These are phyloP conservation scores for Cheilosia grossa DNA, from an alignment of 2,888 invertebrate species.

Conservation along the genomic window DNA sequence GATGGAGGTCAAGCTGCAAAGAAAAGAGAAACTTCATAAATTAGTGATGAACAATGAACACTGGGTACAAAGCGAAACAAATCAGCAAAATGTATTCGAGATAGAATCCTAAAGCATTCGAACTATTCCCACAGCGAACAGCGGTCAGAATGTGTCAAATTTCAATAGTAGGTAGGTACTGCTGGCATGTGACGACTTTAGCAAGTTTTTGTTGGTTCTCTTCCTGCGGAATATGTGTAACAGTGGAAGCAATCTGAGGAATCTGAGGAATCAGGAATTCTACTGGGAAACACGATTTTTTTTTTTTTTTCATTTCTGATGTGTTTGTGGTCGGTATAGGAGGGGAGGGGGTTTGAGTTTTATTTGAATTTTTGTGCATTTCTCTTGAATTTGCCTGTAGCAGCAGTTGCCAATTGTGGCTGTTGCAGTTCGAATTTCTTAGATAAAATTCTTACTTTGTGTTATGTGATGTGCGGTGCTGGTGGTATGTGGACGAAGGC, in stretches of 20 bases:
- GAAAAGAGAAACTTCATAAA: constrained; percentile 32
- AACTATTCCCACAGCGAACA: constrained; percentile 18
- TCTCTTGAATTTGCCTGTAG: not conserved
- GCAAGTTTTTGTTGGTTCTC: not conserved
- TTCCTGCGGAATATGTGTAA: constrained; percentile 33
- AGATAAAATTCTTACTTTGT: constrained; percentile 55
- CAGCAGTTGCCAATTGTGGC: constrained; percentile 32
- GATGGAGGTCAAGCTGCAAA: constrained; percentile 67
- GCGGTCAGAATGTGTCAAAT: constrained; percentile 35
- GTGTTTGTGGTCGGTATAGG: constrained; percentile 1
- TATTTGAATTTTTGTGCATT: constrained; percentile 14
- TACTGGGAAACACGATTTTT: constrained; percentile 33
- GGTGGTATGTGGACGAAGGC: constrained; percentile 29
- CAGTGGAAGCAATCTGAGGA: constrained; percentile 27
- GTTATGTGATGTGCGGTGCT: not conserved
- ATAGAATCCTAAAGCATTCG: not conserved
- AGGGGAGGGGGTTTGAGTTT: not conserved
- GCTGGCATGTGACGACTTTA: constrained; percentile 41
- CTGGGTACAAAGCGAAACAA: not conserved
- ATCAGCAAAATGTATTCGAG: constrained; percentile 19
- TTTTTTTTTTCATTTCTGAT: constrained; percentile 29
- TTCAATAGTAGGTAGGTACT: not conserved
- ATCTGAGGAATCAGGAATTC: constrained; percentile 29
- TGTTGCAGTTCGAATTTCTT: constrained; percentile 38
- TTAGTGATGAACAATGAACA: constrained; percentile 27